Evolutionary conservation across 2,113 vertebrate species (phyloP).

Genomic region (Xyrauchen texanus): DNA sequence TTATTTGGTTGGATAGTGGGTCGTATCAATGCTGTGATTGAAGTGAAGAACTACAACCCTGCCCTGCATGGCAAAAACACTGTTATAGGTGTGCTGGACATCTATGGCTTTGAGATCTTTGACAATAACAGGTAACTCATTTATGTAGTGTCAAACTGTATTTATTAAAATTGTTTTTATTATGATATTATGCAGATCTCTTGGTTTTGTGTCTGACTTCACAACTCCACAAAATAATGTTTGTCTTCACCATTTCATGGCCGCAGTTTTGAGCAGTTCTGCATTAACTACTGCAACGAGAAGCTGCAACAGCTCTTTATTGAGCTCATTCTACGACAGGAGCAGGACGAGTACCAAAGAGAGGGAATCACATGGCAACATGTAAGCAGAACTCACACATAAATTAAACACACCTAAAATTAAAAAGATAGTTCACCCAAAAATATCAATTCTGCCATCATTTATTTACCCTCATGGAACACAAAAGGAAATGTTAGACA

Average conservation of each 20-base stretch:
- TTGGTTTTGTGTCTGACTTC: no score
- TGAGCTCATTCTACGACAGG: constrained; percentile 87
- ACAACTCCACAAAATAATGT: not conserved
- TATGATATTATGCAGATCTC: no score
- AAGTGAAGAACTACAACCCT: constrained; percentile 80
- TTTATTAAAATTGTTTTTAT: not conserved
- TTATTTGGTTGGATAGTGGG: constrained; percentile 90
- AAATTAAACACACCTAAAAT: not conserved
- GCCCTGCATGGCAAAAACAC: constrained; percentile 90
- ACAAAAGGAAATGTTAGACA: no score
- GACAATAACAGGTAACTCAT: constrained; percentile 86
- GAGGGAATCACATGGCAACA: constrained; percentile 89
- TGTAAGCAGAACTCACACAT: constrained; percentile 66
- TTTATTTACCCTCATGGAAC: no score
- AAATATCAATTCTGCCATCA: no score
- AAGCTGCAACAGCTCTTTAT: constrained; percentile 95
- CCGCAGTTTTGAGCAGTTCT: constrained; percentile 91
- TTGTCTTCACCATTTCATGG: constrained; percentile 5
- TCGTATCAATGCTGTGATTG: constrained; percentile 85
- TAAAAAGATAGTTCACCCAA: no score
- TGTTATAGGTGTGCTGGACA: constrained; percentile 91
- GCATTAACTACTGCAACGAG: constrained; percentile 91
- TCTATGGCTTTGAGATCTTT: constrained; percentile 95
- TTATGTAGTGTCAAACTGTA: not conserved
- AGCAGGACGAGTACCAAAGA: constrained; percentile 86